A percentile compares a stretch with the other conserved stretches of the same genome.
Evolutionary conservation across 1,140 invertebrate species (phyloP).

Genomic region (Neotoxoptera formosana): DNA sequence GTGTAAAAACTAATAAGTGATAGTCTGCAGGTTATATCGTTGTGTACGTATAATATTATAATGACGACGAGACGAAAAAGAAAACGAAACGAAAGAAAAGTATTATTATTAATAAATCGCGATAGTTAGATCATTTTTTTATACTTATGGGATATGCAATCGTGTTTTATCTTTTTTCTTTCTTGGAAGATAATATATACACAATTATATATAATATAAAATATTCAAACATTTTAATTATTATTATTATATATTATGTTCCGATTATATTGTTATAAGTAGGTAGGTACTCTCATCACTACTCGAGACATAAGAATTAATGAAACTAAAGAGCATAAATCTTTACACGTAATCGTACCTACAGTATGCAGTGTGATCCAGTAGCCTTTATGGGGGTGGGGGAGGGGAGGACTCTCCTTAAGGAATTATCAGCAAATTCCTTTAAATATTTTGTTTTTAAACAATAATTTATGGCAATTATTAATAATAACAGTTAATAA

Average conservation of each 20-base stretch:
- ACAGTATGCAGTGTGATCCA: neutral
- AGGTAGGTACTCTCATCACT: no score
- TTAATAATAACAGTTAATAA: no score
- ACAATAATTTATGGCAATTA: no score
- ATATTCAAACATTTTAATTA: neutral
- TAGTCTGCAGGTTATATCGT: neutral
- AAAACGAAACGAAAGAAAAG: neutral
- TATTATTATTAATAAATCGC: neutral
- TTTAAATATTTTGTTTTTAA: no score
- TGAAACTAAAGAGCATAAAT: neutral
- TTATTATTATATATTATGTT: no score
- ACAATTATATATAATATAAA: neutral
- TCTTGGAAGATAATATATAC: neutral
- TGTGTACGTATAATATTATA: no score
- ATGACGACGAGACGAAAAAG: neutral
- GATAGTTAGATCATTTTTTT: neutral
- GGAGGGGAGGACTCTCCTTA: no score
- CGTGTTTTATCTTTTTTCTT: neutral
- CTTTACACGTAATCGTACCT: neutral
- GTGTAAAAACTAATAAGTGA: neutral
- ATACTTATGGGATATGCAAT: neutral
- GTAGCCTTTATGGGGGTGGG: neutral
- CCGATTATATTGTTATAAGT: neutral
- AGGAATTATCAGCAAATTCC: neutral
- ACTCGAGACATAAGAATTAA: neutral